phyloP scores from a whole-genome alignment of 2,797 vertebrate genomes.

The Arctocebus calabarensis region DNA sequence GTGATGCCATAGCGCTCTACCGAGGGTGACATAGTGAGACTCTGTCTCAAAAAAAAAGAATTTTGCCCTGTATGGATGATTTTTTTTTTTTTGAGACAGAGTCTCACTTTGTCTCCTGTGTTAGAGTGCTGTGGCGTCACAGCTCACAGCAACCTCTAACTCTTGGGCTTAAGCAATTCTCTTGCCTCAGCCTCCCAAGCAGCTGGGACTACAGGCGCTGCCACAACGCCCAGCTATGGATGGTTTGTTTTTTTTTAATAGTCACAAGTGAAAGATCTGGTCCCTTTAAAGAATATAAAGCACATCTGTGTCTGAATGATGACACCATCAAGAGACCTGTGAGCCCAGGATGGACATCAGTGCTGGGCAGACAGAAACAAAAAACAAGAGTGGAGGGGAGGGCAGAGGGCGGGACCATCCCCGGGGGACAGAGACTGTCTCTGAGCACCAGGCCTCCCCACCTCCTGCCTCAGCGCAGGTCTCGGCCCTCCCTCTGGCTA shows the following conservation, averaged over 20 bases:
- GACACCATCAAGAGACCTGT: constrained; percentile 30
- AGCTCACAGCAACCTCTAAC: too few relatives aligned
- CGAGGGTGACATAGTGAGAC: too few relatives aligned
- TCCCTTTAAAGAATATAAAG: constrained; percentile 51
- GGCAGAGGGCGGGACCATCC: neutral
- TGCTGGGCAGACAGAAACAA: constrained; percentile 49
- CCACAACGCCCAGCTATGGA: too few relatives aligned
- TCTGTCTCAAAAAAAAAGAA: too few relatives aligned
- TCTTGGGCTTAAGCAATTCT: too few relatives aligned
- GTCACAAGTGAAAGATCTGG: neutral
- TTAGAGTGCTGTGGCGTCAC: too few relatives aligned
- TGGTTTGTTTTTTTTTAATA: neutral
- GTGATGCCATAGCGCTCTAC: too few relatives aligned
- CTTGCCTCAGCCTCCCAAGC: too few relatives aligned
- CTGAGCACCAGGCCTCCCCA: neutral
- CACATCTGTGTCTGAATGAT: constrained; percentile 19
- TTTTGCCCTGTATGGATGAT: neutral
- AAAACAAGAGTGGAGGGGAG: neutral
- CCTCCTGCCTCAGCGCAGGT: neutral
- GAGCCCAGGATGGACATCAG: neutral
- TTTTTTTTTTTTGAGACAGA: neutral
- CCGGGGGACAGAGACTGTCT: neutral
- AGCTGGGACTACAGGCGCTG: too few relatives aligned
- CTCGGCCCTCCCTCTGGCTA: neutral
- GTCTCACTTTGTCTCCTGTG: too few relatives aligned